Conservation (phyloP, 2,888 invertebrate species). For the Macropis europaea region DNA sequence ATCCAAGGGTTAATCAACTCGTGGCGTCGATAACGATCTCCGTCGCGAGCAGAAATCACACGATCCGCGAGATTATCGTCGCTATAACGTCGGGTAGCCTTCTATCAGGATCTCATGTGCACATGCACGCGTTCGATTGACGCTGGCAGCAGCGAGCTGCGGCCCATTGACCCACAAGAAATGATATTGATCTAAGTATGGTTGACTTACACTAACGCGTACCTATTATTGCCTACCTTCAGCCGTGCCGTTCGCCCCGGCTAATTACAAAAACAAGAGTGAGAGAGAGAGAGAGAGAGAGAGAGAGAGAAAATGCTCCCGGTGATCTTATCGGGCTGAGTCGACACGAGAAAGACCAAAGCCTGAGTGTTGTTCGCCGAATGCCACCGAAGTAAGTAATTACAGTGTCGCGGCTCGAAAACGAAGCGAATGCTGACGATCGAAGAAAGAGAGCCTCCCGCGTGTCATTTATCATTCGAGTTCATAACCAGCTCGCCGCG, state of each 20-base stretch:
- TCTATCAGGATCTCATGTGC: conserved; percentile 26
- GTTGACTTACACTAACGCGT: conserved; percentile 42
- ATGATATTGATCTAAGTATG: conserved; percentile 51
- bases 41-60: background rate
- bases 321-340: conserved; percentile 25
- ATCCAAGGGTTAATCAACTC: background rate
- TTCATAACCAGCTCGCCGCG: conserved; percentile 22
- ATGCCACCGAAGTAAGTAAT: conserved; percentile 26
- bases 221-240: conserved; percentile 40
- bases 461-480: conserved; percentile 33
- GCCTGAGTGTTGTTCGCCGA: conserved; percentile 19
- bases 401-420: conserved; percentile 11
- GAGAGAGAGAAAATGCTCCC: background rate
- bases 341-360: conserved; percentile 32
- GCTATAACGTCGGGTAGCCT: conserved; percentile 24
- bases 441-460: background rate
- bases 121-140: conserved; percentile 28
- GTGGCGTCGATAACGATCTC: background rate
- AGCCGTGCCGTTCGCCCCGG: conserved; percentile 15
- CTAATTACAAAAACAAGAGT: conserved; percentile 38
- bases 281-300: background rate
- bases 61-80: conserved; percentile 3
- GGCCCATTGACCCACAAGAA: conserved; percentile 52
- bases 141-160: conserved; percentile 17
- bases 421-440: conserved; percentile 35